Evolutionary conservation across 2,113 vertebrate species (phyloP), one percentile per base, ranked within the genome.

Genomic region (Chaenocephalus aceratus): DNA sequence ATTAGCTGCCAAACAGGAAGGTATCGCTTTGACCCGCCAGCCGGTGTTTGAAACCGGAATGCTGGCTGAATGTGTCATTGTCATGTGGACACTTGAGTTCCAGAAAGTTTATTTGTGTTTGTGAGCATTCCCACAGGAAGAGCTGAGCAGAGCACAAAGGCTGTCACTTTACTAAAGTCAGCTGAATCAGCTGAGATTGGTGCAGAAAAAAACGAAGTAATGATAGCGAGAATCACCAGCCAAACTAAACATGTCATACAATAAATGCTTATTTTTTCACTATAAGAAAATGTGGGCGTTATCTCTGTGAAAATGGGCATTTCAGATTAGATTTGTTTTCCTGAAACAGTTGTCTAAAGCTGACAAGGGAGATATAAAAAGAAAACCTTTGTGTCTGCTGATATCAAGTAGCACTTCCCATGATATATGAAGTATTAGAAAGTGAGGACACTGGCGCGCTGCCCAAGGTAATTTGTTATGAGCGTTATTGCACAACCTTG

Each of bases 1-100:
- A 90, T 91, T 89, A 89, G 67, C 86, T 51, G 66, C 86, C 63
- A 87, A 90, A 91, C 90, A 89, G 90, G 91, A 91, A 92, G 80
- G 66, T 75, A 79, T 87, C 85, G 48, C 68, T 41, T 41, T 62
- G 83, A 77, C 9, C 72, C 75, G 78, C 64, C 53, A 53, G 77
- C 60, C 66, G n/a, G 60, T 0, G 16, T 62, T 70, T 72, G 6
- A 41, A 23, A 6, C 52, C 10, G 16, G 63, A 4, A 36, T n/a
- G 15, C 56, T 44, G 78, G 16, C 77, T 85, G 57, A 88, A 72
- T 83, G 81, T 64, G 73, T 75, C 82, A 59, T 68, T 86, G 82
- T 85, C 82, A 66, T 56, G 63, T 51, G 68, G 72, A 74, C 69
- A 52, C 76, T 60, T 53, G 16, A 68, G 83, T 81, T 80, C 79